Evolutionary conservation across 2,113 vertebrate genomes (phyloP).

Genomic region (Brachionichthys hirsutus): DNA sequence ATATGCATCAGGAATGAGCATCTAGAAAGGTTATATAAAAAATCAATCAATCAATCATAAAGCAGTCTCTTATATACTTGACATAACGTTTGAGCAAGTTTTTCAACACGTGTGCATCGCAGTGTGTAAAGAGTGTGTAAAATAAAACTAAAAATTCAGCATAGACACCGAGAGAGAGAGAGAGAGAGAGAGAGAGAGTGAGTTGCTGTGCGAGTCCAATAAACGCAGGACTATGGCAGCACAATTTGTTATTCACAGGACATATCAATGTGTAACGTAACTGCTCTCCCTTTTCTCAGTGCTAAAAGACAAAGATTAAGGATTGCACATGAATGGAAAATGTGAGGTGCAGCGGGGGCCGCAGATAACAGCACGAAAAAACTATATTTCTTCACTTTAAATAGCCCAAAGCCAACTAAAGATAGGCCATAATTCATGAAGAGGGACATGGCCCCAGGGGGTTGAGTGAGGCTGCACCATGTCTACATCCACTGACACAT

Average conservation of each 20-base stretch:
- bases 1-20: too few relatives aligned
- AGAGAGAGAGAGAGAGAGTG: slow-evolving; percentile 14
- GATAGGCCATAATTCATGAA: too few relatives aligned
- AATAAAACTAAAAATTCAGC: too few relatives aligned
- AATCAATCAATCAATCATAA: too few relatives aligned
- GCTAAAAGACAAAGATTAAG: not conserved
- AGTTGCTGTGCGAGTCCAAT: not conserved
- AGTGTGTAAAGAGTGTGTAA: too few relatives aligned
- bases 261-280: not conserved
- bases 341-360: not conserved
- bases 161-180: slow-evolving; percentile 1
- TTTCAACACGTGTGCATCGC: too few relatives aligned
- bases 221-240: not conserved
- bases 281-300: not conserved
- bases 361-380: too few relatives aligned
- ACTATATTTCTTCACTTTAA: not conserved
- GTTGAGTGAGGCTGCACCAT: not conserved
- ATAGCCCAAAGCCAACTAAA: not conserved
- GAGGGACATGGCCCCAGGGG: too few relatives aligned
- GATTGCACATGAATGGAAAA: not conserved
- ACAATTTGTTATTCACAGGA: not conserved
- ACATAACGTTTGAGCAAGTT: too few relatives aligned
- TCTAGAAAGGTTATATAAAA: too few relatives aligned
- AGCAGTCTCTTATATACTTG: too few relatives aligned
- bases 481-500: not conserved